A percentile compares a stretch with the other conserved stretches of the same genome.
phyloP scores from a whole-genome alignment of 2,888 invertebrate species.

The Troglohyphantes excavatus region DNA sequence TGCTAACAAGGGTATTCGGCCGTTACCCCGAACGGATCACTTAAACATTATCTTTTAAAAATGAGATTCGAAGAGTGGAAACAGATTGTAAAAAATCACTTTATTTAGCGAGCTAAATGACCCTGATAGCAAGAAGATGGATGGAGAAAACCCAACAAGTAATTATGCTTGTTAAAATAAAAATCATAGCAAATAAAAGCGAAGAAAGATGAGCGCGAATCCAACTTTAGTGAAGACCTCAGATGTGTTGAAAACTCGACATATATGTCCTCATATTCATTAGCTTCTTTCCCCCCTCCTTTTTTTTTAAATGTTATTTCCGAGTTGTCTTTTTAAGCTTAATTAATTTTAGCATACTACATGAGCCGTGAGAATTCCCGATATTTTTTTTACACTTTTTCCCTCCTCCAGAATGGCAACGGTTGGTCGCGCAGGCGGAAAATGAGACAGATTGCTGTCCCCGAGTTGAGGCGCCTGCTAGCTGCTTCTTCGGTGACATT shows the following conservation, averaged over 20 bases:
- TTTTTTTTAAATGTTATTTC: conserved; percentile 6
- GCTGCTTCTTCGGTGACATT: not conserved
- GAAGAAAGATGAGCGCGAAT: conserved; percentile 35
- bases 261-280: conserved; percentile 58
- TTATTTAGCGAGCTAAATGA: conserved; percentile 50
- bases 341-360: conserved; percentile 72
- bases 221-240: conserved; percentile 39
- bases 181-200: conserved; percentile 50
- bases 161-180: conserved; percentile 58
- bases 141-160: conserved; percentile 45
- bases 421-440: conserved; percentile 52
- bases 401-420: conserved; percentile 2
- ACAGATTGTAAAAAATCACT: conserved; percentile 31
- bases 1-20: not conserved
- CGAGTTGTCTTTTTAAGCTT: conserved; percentile 57
- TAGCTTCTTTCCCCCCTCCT: conserved; percentile 39
- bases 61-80: not conserved
- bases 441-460: conserved; percentile 63
- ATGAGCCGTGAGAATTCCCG: conserved; percentile 64
- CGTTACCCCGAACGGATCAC: not conserved
- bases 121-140: conserved; percentile 55
- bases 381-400: conserved; percentile 11
- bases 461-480: conserved; percentile 38
- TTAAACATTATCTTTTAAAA: conserved; percentile 8
- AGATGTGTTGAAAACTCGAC: conserved; percentile 25